These are phyloP conservation scores for Alectoris magna DNA, from an alignment of 2,797 vertebrate genomes.

Conservation along the genomic window DNA sequence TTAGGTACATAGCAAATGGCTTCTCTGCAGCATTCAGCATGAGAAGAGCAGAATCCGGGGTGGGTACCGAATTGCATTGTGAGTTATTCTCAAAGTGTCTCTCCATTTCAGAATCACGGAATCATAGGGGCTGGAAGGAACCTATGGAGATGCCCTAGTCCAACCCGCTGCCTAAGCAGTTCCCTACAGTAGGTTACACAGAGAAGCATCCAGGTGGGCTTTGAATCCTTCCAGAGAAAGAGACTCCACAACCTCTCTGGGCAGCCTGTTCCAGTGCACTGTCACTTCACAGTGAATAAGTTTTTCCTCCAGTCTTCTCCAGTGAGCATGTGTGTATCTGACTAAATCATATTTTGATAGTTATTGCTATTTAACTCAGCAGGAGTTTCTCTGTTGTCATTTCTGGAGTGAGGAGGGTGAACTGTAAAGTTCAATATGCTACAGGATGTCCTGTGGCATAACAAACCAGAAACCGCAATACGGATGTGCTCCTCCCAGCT, in stretches of 20 bases:
- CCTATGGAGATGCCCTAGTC: too few species aligned
- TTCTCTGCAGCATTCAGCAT: not conserved
- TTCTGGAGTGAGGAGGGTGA: not conserved
- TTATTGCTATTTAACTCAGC: not conserved
- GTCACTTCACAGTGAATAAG: too few species aligned
- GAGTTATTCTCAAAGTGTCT: not conserved
- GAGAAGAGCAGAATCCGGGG: not conserved
- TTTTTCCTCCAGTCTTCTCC: too few species aligned
- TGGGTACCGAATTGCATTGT: not conserved
- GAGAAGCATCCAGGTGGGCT: too few species aligned
- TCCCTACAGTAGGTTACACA: too few species aligned
- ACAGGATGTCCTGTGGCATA: not conserved
- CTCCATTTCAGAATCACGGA: not conserved
- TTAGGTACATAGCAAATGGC: not conserved
- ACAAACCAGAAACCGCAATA: not conserved
- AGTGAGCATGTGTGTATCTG: not conserved
- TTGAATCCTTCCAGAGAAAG: too few species aligned
- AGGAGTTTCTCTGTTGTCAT: not conserved
- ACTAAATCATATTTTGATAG: not conserved
- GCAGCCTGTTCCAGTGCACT: too few species aligned
- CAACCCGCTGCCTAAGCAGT: too few species aligned
- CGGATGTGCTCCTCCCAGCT: not conserved
- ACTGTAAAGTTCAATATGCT: fast-evolving
- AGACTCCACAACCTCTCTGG: too few species aligned
- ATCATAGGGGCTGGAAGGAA: too few species aligned